Evolutionary conservation across 2,888 invertebrate species (phyloP), one percentile per base, ranked within the genome.

Genomic region (Resseliella maxima): DNA sequence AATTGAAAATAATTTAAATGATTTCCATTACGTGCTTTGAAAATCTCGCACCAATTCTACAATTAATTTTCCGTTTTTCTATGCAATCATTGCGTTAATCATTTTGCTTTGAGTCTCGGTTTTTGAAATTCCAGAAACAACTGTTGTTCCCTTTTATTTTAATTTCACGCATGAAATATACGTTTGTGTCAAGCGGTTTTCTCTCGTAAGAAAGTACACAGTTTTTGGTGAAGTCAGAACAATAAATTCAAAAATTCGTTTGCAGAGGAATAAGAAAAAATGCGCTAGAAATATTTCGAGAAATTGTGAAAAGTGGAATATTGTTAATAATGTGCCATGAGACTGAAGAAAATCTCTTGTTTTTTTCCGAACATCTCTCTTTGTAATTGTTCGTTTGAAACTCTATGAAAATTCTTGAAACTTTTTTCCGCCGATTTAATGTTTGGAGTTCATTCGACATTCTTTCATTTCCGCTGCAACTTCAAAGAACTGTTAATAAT

Each of bases 81-180:
- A 3, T 31, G 31, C 31, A 35, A 15, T 31, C 1, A 35, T 35
- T 18, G 72, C 15, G 72, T 31, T 15, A 15, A 15, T 72, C 10
- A 15, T 31, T 2, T 10, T 18, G 59, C 27, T 59, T 72, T 31
- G 8, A 6, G 46, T 50, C 18, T 18, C 18, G 18, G 8, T 50
- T n/a, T n/a, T n/a, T 18, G 12, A 50, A 50, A 50, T 18, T 50
- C 18, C 46, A 18, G 18, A 50, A 50, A 72, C 12, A 0, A 31
- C 15, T 15, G 31, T 18, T n/a, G 59, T 59, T 59, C 72, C 31
- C 72, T 35, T 72, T 72, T 72, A 35, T 83, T 38, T 83, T 38
- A 83, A 83, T 83, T 83, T 83, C 83, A 83, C 38, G 83, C 83
- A 83, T 83, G 83, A 83, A 83, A 83, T 83, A 83, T 83, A 38